phyloP scores from a whole-genome alignment of 2,797 vertebrate genomes.

The Passerculus sandwichensis region DNA sequence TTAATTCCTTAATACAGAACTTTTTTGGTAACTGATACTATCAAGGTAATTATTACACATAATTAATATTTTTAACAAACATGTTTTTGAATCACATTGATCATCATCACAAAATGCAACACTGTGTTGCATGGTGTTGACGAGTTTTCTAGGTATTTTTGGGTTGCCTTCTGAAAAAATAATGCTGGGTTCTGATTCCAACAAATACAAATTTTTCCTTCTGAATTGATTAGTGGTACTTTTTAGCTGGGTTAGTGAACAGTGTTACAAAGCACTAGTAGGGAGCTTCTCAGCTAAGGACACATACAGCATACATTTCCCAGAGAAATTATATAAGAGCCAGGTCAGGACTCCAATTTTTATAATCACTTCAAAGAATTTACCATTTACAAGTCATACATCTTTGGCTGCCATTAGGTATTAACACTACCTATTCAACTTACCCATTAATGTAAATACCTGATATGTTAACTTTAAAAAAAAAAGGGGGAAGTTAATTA shows the following conservation, averaged over 20 bases:
- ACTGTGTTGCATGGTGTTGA: not conserved
- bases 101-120: not conserved
- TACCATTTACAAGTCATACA: not conserved
- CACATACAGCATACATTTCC: not conserved
- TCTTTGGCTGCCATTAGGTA: not conserved
- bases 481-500: not conserved
- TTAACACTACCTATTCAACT: not conserved
- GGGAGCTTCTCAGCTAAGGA: not conserved
- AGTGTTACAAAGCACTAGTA: not conserved
- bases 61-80: not conserved
- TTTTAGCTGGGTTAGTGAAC: not conserved
- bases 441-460: not conserved
- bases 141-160: not conserved
- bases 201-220: not conserved
- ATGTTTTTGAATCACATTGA: not conserved
- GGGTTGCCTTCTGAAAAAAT: not conserved
- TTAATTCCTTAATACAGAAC: constrained; percentile 23
- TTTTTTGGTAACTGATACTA: not conserved
- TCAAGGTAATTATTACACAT: not conserved
- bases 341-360: not conserved
- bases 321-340: not conserved
- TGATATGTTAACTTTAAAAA: not conserved
- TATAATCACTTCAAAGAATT: not conserved
- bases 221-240: not conserved
- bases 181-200: not conserved